These are phyloP conservation scores for Cliona cf. orientalis DNA, from an alignment of 37 sponge, comb jelly and placozoan species.

Conservation along the genomic window DNA sequence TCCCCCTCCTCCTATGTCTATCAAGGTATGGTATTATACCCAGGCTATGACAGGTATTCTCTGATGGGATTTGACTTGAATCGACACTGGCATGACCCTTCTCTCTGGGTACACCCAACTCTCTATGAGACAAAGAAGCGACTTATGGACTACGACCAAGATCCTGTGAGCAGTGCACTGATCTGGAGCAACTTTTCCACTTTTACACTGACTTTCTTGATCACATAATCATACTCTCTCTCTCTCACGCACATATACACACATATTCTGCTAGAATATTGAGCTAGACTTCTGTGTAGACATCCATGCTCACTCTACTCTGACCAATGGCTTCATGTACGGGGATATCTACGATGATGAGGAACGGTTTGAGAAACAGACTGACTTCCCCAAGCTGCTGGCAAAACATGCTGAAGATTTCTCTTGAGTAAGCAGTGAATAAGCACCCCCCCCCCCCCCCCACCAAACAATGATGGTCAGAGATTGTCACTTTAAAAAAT, in stretches of 20 bases:
- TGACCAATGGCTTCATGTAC: constrained; percentile 98
- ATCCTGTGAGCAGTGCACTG: constrained; percentile 85
- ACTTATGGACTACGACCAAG: constrained; percentile 75
- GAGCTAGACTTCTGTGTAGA: constrained; percentile 96
- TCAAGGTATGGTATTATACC: too few species aligned
- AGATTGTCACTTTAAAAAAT: too few species aligned
- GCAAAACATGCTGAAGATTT: constrained; percentile 87
- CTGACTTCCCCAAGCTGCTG: constrained; percentile 91
- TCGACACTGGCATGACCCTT: constrained; percentile 94
- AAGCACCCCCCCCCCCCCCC: too few species aligned
- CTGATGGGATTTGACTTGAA: constrained; percentile 98
- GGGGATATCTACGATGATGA: constrained; percentile 94
- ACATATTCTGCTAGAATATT: constrained; percentile 70
- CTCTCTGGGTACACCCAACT: constrained; percentile 93
- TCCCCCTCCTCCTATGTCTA: constrained; percentile 95
- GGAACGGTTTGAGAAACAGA: constrained; percentile 86
- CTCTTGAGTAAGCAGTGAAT: constrained; percentile 93
- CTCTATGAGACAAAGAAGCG: constrained; percentile 84
- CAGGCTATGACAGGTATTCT: too few species aligned
- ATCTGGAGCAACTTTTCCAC: too few species aligned
- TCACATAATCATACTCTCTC: too few species aligned
- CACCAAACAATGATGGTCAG: too few species aligned
- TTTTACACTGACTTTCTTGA: too few species aligned
- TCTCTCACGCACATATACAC: too few species aligned
- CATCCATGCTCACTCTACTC: constrained; percentile 96